phyloP scores from a whole-genome alignment of 2,797 vertebrate genomes.

The Platalea minor region DNA sequence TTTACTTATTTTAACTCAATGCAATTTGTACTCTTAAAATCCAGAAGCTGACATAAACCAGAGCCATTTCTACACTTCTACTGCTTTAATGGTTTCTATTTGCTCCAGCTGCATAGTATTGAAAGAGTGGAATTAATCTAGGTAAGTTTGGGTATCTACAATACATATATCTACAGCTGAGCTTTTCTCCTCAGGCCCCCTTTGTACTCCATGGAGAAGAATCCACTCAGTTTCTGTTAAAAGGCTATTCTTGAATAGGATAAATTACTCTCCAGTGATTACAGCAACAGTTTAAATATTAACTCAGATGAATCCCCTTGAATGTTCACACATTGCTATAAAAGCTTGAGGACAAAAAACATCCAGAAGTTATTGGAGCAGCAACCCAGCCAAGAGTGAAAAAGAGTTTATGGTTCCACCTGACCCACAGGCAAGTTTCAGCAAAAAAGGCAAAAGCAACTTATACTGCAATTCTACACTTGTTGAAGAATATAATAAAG shows the following conservation, averaged over 20 bases:
- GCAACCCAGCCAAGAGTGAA: neutral
- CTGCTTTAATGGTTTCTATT: neutral
- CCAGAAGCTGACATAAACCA: neutral
- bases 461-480: neutral
- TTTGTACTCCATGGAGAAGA: neutral
- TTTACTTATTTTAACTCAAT: neutral
- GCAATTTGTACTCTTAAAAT: neutral
- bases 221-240: neutral
- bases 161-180: neutral
- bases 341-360: neutral
- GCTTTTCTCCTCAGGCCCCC: neutral
- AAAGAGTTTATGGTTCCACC: neutral
- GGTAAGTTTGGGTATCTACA: neutral
- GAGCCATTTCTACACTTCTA: neutral
- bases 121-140: neutral
- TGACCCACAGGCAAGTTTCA: neutral
- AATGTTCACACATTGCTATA: neutral
- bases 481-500: neutral
- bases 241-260: neutral
- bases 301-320: neutral
- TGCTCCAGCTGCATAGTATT: neutral
- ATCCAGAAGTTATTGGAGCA: neutral
- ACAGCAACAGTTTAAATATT: constrained; percentile 14
- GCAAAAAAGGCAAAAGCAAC: neutral
- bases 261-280: neutral